A percentile compares a stretch with the other conserved stretches of the same genome.
These are phyloP conservation scores for Huso huso DNA, from an alignment of 2,797 vertebrate genomes.

Conservation along the genomic window DNA sequence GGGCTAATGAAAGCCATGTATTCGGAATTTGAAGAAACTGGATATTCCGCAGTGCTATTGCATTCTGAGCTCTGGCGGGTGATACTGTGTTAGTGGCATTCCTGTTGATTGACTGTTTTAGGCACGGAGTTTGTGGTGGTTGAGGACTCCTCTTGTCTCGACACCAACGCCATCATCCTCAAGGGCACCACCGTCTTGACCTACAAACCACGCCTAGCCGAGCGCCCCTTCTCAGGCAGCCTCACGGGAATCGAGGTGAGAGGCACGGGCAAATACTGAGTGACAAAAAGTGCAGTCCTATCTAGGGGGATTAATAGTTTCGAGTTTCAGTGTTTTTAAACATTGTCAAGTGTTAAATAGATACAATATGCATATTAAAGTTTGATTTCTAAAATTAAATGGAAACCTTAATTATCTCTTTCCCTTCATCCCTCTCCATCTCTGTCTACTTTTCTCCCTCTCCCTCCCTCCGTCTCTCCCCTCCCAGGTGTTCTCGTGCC, in stretches of 20 bases:
- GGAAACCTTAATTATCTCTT: too few species aligned
- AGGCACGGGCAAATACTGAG: too few species aligned
- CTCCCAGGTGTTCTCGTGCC: slow-evolving; percentile 87
- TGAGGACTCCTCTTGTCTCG: slow-evolving; percentile 81
- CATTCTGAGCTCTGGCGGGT: neutral
- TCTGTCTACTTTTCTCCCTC: too few species aligned
- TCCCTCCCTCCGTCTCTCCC: neutral
- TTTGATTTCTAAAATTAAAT: too few species aligned
- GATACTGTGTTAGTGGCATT: neutral
- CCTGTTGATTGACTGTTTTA: slow-evolving; percentile 31
- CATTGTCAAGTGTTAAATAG: too few species aligned
- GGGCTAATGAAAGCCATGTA: too few species aligned
- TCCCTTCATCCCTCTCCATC: too few species aligned
- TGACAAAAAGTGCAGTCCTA: too few species aligned
- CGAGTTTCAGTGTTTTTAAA: too few species aligned
- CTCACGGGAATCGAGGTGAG: slow-evolving; percentile 91
- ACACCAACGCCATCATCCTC: slow-evolving; percentile 86
- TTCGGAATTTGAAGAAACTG: too few species aligned
- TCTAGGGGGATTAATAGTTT: too few species aligned
- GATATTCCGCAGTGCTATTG: neutral
- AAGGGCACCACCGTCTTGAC: slow-evolving; percentile 95
- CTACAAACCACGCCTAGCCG: slow-evolving; percentile 84
- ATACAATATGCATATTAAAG: too few species aligned
- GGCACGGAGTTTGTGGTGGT: slow-evolving; percentile 96
- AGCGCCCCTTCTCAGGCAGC: slow-evolving; percentile 89